Base-by-base conservation (phyloP, 1,140 invertebrate species). In the Diorhabda sublineata region DNA sequence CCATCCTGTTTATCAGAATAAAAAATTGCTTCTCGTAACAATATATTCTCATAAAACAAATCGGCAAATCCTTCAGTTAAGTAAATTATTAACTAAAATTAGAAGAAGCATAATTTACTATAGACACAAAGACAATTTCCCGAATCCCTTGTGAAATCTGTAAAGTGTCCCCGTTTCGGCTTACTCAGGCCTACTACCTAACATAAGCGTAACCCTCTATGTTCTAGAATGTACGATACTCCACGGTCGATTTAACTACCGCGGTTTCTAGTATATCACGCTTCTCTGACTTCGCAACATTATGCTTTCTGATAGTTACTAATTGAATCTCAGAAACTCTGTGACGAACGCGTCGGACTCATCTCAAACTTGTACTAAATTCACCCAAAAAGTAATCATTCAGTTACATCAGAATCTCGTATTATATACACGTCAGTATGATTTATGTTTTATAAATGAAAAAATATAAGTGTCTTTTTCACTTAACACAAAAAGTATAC, bases 261-360 rank as follows among this genome's bases (percentile, higher is more conserved):
- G 47, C 47, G 47, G 47, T 52, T 52, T 8, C 47, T 8, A 52
- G n/a, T 52, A 52, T 52, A n/a, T 52, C 47, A 52, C 47, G 47
- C 47, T 52, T n/a, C 47, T 8, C 47, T 52, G 47, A 52, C 47
- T 52, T 52, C 47, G 6, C 47, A 52, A 52, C 47, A 52, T 52
- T 52, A 52, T 52, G 47, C 47, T 52, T 52, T 52, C 47, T 52
- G 47, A 52, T 52, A 52, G 47, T 52, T 52, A 52, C 47, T 52
- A 52, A 52, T 52, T 52, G 47, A 52, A 52, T 52, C 47, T 52
- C 6, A n/a, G 47, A 8, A 52, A 52, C 47, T 52, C 47, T 52
- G 47, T n/a, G 6, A 52, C n/a, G 47, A 52, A 52, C 47, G 47
- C n/a, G 47, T 52, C n/a, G 47, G 47, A 52, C 47, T 52, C n/a